These are phyloP conservation scores for Hylaeus anthracinus DNA, from an alignment of 1,140 invertebrate genomes.

Conservation along the genomic window DNA sequence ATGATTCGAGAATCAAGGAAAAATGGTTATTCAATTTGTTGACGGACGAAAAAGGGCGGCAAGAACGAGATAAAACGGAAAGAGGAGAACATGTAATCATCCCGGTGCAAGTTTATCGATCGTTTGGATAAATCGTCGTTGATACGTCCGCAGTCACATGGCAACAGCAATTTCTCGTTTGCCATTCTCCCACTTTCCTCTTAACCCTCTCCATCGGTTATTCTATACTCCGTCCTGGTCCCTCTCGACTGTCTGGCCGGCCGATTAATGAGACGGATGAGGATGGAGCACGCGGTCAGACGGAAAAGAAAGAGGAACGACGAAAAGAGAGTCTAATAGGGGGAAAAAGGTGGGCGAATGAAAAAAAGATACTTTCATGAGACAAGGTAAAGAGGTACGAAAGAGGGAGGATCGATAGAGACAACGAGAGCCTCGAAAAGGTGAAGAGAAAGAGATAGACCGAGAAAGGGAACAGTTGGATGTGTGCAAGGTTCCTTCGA, in stretches of 20 bases:
- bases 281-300: conserved; percentile 4
- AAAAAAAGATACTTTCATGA: conserved; percentile 30
- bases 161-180: conserved; percentile 70
- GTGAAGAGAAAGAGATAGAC: not conserved
- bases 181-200: conserved; percentile 48
- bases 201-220: conserved; percentile 52
- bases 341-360: conserved; percentile 29
- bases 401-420: conserved; percentile 51
- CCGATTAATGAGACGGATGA: conserved; percentile 26
- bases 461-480: conserved; percentile 57
- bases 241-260: conserved; percentile 13
- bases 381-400: conserved; percentile 46
- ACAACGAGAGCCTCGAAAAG: not conserved
- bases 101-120: conserved; percentile 32
- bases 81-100: conserved; percentile 7
- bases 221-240: conserved; percentile 62
- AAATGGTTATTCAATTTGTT: too few relatives aligned
- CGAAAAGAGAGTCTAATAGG: conserved; percentile 16
- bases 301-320: conserved; percentile 35
- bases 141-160: conserved; percentile 68
- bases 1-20: too few relatives aligned
- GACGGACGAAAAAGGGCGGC: too few relatives aligned
- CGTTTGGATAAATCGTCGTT: conserved; percentile 61
- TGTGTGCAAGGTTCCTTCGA: conserved; percentile 72
- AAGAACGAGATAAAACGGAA: not conserved